A percentile compares a stretch with the other conserved stretches of the same genome.
Conservation (phyloP, 2,113 vertebrate genomes). For the Microcebus murinus region DNA sequence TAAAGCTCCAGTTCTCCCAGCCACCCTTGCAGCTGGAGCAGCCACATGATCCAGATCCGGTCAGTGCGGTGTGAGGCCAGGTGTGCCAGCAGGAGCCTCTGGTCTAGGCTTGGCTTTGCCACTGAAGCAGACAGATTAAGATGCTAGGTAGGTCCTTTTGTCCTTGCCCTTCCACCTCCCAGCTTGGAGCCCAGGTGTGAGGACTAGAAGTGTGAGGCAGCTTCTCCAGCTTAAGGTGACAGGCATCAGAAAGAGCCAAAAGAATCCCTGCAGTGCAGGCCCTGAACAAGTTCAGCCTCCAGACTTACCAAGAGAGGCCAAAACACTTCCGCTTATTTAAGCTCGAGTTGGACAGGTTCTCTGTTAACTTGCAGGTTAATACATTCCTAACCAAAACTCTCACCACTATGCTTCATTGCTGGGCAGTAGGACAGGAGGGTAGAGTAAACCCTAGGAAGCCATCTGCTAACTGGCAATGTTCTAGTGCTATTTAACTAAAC, state of each 20-base stretch:
- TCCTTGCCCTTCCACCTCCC: background rate
- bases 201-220: no score
- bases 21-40: background rate
- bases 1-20: background rate
- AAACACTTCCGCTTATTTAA: background rate
- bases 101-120: background rate
- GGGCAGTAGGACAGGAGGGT: background rate
- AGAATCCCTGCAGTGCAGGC: background rate
- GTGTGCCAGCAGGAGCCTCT: background rate
- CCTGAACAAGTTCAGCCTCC: background rate
- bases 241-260: background rate
- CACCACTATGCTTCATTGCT: background rate
- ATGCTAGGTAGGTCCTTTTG: background rate
- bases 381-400: background rate
- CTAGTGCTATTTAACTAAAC: background rate
- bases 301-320: background rate
- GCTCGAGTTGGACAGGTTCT: background rate
- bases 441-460: background rate
- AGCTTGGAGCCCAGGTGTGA: background rate
- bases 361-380: background rate
- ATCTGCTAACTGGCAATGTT: background rate
- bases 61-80: background rate
- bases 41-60: background rate
- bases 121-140: background rate
- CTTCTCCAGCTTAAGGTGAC: background rate